These are phyloP conservation scores for Eudyptes chrysolophus DNA, from an alignment of 2,113 vertebrate species.

Conservation along the genomic window DNA sequence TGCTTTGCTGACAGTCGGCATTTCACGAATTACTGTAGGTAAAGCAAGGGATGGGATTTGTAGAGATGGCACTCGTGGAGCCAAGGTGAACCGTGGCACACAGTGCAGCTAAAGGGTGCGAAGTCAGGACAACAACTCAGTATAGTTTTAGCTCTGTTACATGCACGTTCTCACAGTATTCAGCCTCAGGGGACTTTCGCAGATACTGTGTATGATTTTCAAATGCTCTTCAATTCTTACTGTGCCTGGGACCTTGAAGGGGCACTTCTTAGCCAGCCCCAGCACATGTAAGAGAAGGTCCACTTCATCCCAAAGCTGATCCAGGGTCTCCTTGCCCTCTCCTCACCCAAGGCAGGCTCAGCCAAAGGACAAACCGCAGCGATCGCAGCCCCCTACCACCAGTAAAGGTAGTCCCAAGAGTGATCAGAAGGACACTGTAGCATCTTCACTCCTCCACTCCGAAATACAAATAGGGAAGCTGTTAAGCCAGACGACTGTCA, in stretches of 20 bases:
- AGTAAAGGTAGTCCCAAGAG: not conserved
- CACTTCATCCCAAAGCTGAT: not conserved
- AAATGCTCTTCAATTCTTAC: not conserved
- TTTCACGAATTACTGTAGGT: accelerated
- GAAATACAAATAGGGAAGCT: not conserved
- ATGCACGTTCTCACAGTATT: accelerated
- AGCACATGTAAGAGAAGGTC: accelerated
- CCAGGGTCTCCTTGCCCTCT: not conserved
- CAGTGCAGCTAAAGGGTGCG: accelerated
- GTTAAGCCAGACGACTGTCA: not conserved
- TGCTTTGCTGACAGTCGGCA: not conserved
- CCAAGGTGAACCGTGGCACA: accelerated
- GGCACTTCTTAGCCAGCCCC: not conserved
- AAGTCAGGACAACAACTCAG: too few species aligned
- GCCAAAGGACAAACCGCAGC: not conserved
- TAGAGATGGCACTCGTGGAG: accelerated
- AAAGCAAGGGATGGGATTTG: not conserved
- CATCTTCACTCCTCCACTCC: not conserved
- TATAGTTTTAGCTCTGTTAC: not conserved
- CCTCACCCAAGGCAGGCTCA: not conserved
- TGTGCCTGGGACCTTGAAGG: not conserved
- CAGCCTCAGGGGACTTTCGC: not conserved
- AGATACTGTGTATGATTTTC: not conserved
- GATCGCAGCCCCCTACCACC: not conserved
- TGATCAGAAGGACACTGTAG: not conserved